Evolutionary conservation across 2,797 vertebrate species (phyloP), one percentile per base, ranked within the genome.

Genomic region (Clarias platycephalus): DNA sequence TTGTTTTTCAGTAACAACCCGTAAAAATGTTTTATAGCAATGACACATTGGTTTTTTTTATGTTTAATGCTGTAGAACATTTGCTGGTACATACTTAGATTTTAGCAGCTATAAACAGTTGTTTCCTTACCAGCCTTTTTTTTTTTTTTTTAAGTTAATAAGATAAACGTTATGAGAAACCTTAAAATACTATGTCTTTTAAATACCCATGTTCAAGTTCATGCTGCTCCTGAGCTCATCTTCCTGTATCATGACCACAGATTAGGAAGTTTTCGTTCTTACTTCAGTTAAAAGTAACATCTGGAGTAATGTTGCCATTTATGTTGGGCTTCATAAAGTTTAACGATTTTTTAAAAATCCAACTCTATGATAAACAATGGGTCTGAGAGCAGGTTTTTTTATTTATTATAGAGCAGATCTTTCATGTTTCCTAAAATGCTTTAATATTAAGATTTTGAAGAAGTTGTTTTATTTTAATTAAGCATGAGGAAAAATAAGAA

Each of bases 401-500:
- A 37, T 37, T 37, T 37, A 74, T 90, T 87, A 85, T 40, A 26
- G 82, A 72, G 16, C 85, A 82, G 82, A 37, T 66, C 49, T 74
- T 80, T 67, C 26, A 58, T 37, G 55, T 34, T 58, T 77, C 7
- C 55, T 24, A 18, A 24, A 58, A 13, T n/a, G 53, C 9, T 58
- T 57, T 76, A 58, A 64, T 34, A 67, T 86, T 70, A 62, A 44
- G 62, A 83, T 71, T 40, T 44, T 44, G 40, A 85, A 82, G 57
- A 85, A 68, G 67, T 15, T 68, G 3, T 77, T 75, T 64, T 84
- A 85, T 89, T 86, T 87, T 60, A 87, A 87, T 88, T 86, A 88
- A 68, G 83, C 62, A 67, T 83, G 68, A 49, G 80, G 67, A 84
- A 37, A 87, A 87, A 85, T 79, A 34, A 86, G 85, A 76, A 88